phyloP scores from a whole-genome alignment of 2,888 invertebrate genomes.

The Drosophila macrospina region DNA sequence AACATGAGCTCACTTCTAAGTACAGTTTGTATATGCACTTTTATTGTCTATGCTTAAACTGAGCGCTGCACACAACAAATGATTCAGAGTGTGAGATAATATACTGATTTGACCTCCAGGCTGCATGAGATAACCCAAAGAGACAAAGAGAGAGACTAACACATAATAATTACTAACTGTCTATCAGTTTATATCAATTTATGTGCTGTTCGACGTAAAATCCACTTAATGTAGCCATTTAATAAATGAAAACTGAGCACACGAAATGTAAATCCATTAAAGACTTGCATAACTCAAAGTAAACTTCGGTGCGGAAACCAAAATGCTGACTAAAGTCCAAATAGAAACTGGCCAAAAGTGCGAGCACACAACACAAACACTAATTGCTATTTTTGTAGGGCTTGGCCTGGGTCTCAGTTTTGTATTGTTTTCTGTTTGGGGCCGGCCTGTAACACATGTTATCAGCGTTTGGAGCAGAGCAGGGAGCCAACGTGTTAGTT shows the following conservation, averaged over 20 bases:
- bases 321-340: conserved; percentile 37
- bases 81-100: conserved; percentile 48
- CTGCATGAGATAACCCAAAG: conserved; percentile 42
- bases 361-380: conserved; percentile 34
- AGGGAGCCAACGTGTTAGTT: conserved; percentile 52
- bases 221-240: conserved; percentile 20
- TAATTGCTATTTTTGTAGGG: conserved; percentile 44
- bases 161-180: neutral
- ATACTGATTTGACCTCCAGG: conserved; percentile 15
- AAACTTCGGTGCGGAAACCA: conserved; percentile 27
- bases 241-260: conserved; percentile 12
- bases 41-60: conserved; percentile 11
- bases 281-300: conserved; percentile 37
- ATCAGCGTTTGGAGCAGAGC: conserved; percentile 44
- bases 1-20: conserved; percentile 39
- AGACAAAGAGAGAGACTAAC: neutral
- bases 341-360: conserved; percentile 14
- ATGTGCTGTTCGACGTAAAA: conserved; percentile 11
- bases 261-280: conserved; percentile 28
- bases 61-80: conserved; percentile 8
- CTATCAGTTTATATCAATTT: conserved; percentile 20
- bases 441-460: conserved; percentile 54
- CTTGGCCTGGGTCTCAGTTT: conserved; percentile 2
- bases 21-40: neutral
- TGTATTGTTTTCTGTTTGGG: neutral